These are phyloP conservation scores for Otus sunia DNA, from an alignment of 2,113 vertebrate genomes.

Conservation along the genomic window DNA sequence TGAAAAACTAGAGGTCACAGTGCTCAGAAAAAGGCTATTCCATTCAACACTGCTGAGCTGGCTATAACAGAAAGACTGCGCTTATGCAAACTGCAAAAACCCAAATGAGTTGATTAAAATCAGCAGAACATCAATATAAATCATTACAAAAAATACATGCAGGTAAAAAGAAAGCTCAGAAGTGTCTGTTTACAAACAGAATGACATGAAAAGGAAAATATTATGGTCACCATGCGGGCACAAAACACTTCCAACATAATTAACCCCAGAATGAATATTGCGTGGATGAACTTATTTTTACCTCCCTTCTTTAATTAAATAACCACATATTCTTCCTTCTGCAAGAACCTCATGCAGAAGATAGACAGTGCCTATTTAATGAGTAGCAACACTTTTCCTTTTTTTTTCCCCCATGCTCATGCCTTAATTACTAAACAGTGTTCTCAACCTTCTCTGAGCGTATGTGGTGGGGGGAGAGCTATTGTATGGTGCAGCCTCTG, in stretches of 20 bases:
- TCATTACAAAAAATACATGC: neutral
- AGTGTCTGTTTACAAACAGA: constrained; percentile 4
- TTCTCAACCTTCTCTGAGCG: neutral
- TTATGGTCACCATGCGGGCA: neutral
- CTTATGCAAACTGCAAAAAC: neutral
- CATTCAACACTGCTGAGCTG: neutral
- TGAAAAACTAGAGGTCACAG: neutral
- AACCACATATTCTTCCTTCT: neutral
- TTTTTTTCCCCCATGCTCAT: neutral
- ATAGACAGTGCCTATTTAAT: neutral
- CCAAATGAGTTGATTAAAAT: constrained; percentile 17
- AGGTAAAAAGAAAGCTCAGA: neutral
- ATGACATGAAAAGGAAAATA: constrained; percentile 7
- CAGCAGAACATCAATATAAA: neutral
- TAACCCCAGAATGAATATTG: constrained; percentile 24
- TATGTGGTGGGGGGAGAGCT: neutral
- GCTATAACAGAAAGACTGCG: neutral
- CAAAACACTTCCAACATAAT: constrained; percentile 26
- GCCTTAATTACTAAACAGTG: neutral
- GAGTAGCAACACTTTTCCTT: neutral
- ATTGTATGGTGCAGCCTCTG: neutral
- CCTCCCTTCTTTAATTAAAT: constrained; percentile 16
- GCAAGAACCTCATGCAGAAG: neutral
- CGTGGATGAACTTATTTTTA: constrained; percentile 28
- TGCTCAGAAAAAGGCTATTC: neutral